Conservation (phyloP, 2,888 invertebrate genomes). For the Arge pagana region DNA sequence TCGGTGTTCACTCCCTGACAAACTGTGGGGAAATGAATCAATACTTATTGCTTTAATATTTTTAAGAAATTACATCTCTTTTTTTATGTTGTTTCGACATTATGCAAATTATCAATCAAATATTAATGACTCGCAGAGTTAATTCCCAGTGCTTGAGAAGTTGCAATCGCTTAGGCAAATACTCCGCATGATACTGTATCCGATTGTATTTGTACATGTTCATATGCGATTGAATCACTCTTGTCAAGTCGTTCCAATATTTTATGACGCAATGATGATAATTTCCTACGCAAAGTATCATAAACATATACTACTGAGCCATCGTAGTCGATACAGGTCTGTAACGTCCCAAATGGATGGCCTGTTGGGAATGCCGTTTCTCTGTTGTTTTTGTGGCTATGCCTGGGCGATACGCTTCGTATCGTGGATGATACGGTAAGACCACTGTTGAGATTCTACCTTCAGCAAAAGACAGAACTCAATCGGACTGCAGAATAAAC, state of each 20-base stretch:
- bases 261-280: neutral
- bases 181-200: constrained; percentile 1
- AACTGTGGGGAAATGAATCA: constrained; percentile 2
- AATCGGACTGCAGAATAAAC: no score
- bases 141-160: neutral
- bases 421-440: no score
- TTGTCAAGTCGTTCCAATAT: neutral
- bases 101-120: neutral
- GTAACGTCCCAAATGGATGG: no score
- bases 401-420: no score
- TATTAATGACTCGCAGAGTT: neutral
- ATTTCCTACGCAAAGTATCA: constrained; percentile 3
- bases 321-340: no score
- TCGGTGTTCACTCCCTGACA: no score
- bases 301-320: constrained; percentile 6
- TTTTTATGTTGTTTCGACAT: neutral
- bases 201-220: constrained; percentile 2
- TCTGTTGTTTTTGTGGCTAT: no score
- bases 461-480: no score
- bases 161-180: neutral
- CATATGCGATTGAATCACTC: neutral
- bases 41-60: neutral
- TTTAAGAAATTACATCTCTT: neutral
- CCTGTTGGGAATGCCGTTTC: no score
- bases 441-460: no score